Evolutionary conservation across 2,888 invertebrate species (phyloP), one percentile per base, ranked within the genome.

Genomic region (Halictus ligatus): DNA sequence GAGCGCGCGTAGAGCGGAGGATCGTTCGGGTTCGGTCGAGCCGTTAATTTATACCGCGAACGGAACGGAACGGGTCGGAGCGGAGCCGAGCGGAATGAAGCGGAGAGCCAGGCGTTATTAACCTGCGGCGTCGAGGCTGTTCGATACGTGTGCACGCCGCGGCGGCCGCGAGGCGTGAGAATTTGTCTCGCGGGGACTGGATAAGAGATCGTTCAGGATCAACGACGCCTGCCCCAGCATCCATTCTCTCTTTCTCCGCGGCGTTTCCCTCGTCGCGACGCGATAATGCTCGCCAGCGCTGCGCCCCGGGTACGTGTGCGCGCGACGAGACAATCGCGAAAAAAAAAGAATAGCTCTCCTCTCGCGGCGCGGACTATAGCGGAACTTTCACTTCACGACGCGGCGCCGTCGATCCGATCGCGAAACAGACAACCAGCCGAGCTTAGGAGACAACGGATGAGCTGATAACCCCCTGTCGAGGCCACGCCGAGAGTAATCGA

Each of bases 371-470:
- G 7, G 25, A 29, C 69, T 35, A 69, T 64, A 81, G 87, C 64
- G 87, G 90, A 88, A 91, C 91, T 92, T 92, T 91, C 92, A 91
- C 90, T 92, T 89, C 77, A 78, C 75, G 74, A 78, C 80, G 75
- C 54, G 54, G 54, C 54, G 54, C 88, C 54, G 54, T 54, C 54
- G 54, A 54, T 86, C 83, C 88, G 88, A 92, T 91, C 84, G 89
- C 86, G 88, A 92, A 89, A 89, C 83, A 84, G 81, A 78, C 78
- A 67, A 73, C 83, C 83, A 80, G 85, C 86, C 85, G 88, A 90
- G 89, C 85, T 71, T 77, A 84, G 35, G 78, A 86, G 84, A 84
- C 86, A 74, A 85, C 78, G 86, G 88, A 89, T 81, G 86, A 82
- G 91, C 78, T 78, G 88, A 91, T 89, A 91, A 89, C 83, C 87